Base-by-base conservation (phyloP, 2,888 invertebrate species). In the Polymixis lichenea region DNA sequence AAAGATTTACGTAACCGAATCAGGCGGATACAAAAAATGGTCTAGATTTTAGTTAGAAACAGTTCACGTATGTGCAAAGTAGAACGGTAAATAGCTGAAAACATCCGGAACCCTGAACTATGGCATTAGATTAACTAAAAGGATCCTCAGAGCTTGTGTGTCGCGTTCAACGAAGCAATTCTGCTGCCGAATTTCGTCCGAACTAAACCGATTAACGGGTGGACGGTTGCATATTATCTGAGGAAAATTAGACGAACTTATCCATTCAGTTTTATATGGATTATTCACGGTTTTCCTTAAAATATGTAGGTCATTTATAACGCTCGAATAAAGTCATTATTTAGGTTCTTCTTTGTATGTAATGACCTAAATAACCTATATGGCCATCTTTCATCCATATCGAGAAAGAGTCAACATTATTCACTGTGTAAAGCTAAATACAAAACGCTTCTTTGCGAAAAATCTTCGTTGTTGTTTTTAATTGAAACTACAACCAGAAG, bases 171-270 rank as follows among this genome's bases (percentile, higher is more conserved):
- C 83, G 77, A 83, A 88, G 76, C 77, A 78, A 73, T 84, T 82
- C 82, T 82, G 86, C 69, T 82, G 82, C 80, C 65, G 83, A 87
- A 86, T 86, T 87, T 86, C 61, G 82, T 68, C 80, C 70, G 78
- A 80, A 87, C 85, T 91, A 90, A 91, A 87, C 88, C 88, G 89
- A 90, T 91, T 90, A 89, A 69, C 83, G 83, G 78, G 73, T 80
- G 86, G 76, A 80, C 76, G 78, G 67, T 78, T 81, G 82, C 75
- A 86, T 84, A 83, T 83, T 87, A 77, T 75, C 77, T 66, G 72
- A 56, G 32, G 65, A 65, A 81, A 83, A 88, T 85, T 75, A 82
- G 79, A 80, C 77, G 70, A 75, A 78, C 75, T 82, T 77, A 81
- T 70, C 71, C 56, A 74, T 80, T 72, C 73, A 77, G 60, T 53